Percentiles rank a stretch among this genome's conserved stretches.
phyloP scores from a whole-genome alignment of 2,113 vertebrate species.

The Anhinga rufa region DNA sequence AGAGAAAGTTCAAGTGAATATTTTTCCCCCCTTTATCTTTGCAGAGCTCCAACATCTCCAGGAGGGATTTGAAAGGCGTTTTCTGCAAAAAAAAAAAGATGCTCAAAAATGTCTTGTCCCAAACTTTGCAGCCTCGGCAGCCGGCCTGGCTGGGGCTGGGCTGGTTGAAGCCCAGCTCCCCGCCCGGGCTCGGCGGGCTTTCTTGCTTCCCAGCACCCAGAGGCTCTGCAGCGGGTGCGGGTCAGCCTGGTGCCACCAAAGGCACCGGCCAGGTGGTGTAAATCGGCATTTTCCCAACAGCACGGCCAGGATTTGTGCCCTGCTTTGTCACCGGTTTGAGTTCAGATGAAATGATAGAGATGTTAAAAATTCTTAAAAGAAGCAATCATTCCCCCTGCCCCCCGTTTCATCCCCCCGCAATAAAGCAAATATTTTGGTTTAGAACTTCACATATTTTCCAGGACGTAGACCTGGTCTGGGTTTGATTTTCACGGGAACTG shows the following conservation, averaged over 20 bases:
- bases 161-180: neutral
- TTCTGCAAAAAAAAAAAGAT: neutral
- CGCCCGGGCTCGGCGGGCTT: fast-evolving
- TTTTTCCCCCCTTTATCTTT: neutral
- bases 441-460: neutral
- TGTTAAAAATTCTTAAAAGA: neutral
- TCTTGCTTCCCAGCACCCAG: neutral
- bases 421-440: neutral
- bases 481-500: neutral
- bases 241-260: neutral
- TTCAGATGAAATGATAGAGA: fast-evolving
- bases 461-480: neutral
- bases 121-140: fast-evolving
- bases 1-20: fast-evolving
- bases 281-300: neutral
- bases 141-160: fast-evolving
- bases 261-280: neutral
- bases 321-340: fast-evolving
- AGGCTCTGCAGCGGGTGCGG: neutral
- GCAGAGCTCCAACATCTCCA: fast-evolving
- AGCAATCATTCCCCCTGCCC: fast-evolving
- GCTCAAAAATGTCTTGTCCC: neutral
- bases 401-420: neutral
- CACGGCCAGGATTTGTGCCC: neutral
- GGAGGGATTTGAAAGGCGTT: neutral